phyloP scores from a whole-genome alignment of 2,113 vertebrate genomes.

The Mormyrus lacerda region DNA sequence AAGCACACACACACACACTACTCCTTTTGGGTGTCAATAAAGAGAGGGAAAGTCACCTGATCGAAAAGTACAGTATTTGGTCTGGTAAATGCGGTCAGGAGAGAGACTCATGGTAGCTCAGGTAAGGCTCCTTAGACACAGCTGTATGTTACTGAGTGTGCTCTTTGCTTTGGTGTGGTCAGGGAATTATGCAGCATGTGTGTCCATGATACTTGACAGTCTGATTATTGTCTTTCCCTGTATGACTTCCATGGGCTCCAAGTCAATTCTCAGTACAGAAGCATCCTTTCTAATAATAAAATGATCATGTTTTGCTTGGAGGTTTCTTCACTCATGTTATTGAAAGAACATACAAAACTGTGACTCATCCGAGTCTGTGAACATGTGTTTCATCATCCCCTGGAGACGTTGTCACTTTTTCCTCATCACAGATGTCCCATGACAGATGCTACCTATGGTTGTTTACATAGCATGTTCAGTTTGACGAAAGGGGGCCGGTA shows the following conservation, averaged over 20 bases:
- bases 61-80: neutral
- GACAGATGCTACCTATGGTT: slow-evolving; percentile 46
- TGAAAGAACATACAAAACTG: neutral
- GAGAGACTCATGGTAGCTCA: neutral
- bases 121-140: neutral
- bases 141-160: neutral
- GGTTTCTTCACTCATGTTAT: neutral
- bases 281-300: neutral
- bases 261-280: neutral
- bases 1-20: too few relatives aligned
- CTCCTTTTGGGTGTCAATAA: too few relatives aligned
- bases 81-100: neutral
- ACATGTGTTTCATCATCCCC: slow-evolving; percentile 61
- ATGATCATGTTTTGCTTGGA: neutral
- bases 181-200: neutral
- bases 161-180: neutral
- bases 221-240: neutral
- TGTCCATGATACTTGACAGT: neutral
- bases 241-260: neutral
- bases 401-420: slow-evolving; percentile 55
- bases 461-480: slow-evolving; percentile 61
- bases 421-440: slow-evolving; percentile 32
- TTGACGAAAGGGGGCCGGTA: slow-evolving; percentile 40
- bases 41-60: neutral
- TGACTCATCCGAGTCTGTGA: slow-evolving; percentile 50